These are phyloP conservation scores for cat (Felis catus) DNA, from an alignment of 2,113 vertebrate species.

Conservation along the genomic window F.catus_Fca126_mat1.0 CM031412.1:235146501-235147000, in stretches of 20 bases:
- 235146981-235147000: rapidly evolving
- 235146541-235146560: background rate
- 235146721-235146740: background rate
- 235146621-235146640: background rate
- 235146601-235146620: background rate
- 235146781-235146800: background rate
- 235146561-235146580: background rate
- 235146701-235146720: background rate
- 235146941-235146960: background rate
- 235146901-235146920: rapidly evolving
- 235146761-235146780: background rate
- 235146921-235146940: background rate
- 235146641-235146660: background rate
- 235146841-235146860: rapidly evolving
- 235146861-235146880: background rate
- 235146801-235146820: background rate
- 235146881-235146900: background rate
- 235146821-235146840: background rate
- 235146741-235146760: background rate
- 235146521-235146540: background rate
- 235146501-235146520: background rate
- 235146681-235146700: background rate
- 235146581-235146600: background rate
- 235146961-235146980: rapidly evolving
- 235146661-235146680: background rate